phyloP scores from a whole-genome alignment of 2,113 vertebrate genomes.

The Lonchura striata region DNA sequence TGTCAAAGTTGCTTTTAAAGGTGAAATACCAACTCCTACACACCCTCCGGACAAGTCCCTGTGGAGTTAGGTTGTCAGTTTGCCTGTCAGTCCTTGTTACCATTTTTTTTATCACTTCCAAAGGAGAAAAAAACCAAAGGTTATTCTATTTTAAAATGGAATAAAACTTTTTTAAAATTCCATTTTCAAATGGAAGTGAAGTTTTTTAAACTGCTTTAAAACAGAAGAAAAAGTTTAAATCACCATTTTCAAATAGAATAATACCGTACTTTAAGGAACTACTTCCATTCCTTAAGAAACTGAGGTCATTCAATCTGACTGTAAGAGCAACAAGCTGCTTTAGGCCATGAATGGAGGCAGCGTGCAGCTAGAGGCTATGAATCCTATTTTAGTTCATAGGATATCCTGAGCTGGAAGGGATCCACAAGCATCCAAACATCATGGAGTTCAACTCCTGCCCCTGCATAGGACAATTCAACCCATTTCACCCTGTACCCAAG shows the following conservation, averaged over 20 bases:
- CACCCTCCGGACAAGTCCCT: background rate
- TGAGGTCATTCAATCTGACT: background rate
- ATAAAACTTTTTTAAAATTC: background rate
- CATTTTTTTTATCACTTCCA: background rate
- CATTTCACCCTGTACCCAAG: background rate
- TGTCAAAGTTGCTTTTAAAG: background rate
- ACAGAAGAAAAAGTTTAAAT: background rate
- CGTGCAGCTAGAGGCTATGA: accelerated
- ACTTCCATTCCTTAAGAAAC: background rate
- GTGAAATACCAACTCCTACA: background rate
- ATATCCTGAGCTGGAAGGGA: background rate
- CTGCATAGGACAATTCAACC: background rate
- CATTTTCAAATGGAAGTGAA: accelerated
- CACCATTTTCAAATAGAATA: background rate
- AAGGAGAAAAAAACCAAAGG: background rate
- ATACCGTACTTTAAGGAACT: background rate
- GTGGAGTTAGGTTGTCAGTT: background rate
- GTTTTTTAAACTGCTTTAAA: background rate
- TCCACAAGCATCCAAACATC: background rate
- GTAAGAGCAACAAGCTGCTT: accelerated
- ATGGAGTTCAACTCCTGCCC: background rate
- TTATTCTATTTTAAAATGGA: background rate
- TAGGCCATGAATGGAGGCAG: background rate
- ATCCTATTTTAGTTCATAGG: background rate
- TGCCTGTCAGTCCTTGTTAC: background rate